Conservation (phyloP, 2,888 invertebrate genomes). For the Drosophila neoperkinsi region DNA sequence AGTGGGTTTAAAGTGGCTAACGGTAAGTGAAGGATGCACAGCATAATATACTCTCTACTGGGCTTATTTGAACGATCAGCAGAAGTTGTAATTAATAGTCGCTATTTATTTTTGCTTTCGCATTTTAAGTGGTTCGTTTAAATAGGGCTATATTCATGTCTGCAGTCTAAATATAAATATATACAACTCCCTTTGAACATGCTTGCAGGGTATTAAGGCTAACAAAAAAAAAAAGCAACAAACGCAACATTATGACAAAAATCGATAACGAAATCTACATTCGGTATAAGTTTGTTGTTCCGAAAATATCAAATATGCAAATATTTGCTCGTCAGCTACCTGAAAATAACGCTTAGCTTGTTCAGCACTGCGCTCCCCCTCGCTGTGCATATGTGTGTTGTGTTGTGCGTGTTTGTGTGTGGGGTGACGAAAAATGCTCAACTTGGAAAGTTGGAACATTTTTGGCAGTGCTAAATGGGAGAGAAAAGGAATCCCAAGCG, state of each 20-base stretch:
- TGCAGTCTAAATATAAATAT: neutral
- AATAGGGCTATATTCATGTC: neutral
- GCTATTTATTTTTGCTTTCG: neutral
- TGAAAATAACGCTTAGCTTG: constrained; percentile 65
- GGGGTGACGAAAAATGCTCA: constrained; percentile 47
- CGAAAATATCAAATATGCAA: constrained; percentile 79
- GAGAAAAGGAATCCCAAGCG: constrained; percentile 46
- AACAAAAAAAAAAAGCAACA: constrained; percentile 23
- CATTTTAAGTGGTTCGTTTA: neutral
- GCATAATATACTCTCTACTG: constrained; percentile 13
- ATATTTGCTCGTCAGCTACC: constrained; percentile 74
- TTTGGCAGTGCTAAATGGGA: constrained; percentile 31
- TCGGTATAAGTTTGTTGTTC: constrained; percentile 70
- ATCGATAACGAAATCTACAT: constrained; percentile 77
- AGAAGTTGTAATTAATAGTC: too few relatives aligned
- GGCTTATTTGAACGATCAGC: neutral
- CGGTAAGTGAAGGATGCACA: neutral
- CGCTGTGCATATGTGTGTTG: neutral
- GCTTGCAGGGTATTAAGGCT: constrained; percentile 32
- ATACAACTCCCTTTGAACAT: neutral
- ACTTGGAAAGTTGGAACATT: constrained; percentile 56
- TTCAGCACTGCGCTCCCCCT: constrained; percentile 5
- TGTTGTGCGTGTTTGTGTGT: constrained; percentile 10
- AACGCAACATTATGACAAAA: constrained; percentile 50
- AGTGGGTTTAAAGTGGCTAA: constrained; percentile 56